Evolutionary conservation across 1,140 invertebrate genomes (phyloP), one percentile per base, ranked within the genome.

Genomic region (Ooceraea biroi): DNA sequence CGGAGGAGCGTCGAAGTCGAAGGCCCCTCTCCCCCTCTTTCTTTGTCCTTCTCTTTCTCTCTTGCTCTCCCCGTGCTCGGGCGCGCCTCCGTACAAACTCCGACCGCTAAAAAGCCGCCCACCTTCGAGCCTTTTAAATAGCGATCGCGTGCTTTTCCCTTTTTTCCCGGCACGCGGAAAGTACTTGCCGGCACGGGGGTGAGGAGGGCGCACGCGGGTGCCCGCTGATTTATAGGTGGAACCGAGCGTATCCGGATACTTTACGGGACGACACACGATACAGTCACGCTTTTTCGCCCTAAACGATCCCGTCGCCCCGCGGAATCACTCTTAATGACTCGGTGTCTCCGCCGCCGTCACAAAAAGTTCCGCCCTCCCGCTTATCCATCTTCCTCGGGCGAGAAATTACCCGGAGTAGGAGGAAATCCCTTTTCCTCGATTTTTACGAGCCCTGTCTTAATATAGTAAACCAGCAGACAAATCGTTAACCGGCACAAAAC

Each of bases 221-320:
- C 41, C 11, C 50, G 52, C 82, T 89, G 85, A 91, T 90, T 92
- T 88, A 86, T 76, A 89, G 85, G 83, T 85, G 74, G 88, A 87
- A 89, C 88, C 86, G 88, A 68, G 85, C 87, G 84, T 91, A 91
- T 92, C 90, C 91, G 90, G 90, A 85, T 89, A 88, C 73, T 91
- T 90, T 89, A 80, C 71, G 57, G 22, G 50, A 84, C 57, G 63
- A 74, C 50, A 80, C 10, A 36, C 63, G 17, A 80, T 36, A 55
- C 76, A 66, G 60, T 68, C 76, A n/a, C 44, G 17, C 68, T 73
- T 85, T 82, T 82, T 74, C 78, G 48, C 30, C 61, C 27, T 52
- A 36, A 84, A 72, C 52, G 58, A 83, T 80, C 52, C 17, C 41
- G 55, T 19, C 52, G 19, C 19, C 84, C 63, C 14, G 17, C 36